phyloP scores from a whole-genome alignment of 1,140 invertebrate species.

The Tenebrio molitor region DNA sequence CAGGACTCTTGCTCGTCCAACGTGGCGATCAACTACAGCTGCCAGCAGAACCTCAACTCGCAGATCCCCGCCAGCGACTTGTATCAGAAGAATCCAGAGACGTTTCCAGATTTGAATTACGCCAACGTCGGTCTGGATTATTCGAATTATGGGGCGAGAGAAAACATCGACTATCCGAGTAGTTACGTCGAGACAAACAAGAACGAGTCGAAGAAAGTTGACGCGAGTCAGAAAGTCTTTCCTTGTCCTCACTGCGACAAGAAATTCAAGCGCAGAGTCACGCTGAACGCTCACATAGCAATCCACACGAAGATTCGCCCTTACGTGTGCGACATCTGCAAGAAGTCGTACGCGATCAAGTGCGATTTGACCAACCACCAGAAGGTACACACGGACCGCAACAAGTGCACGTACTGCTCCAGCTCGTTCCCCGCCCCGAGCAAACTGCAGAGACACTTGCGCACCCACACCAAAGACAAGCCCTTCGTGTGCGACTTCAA shows the following conservation, averaged over 20 bases:
- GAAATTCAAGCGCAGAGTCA: slow-evolving; percentile 47
- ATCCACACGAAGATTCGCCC: slow-evolving; percentile 52
- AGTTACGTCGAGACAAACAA: slow-evolving; percentile 19
- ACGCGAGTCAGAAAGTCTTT: slow-evolving; percentile 7
- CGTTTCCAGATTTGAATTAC: slow-evolving; percentile 4
- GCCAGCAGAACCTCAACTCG: slow-evolving; percentile 13
- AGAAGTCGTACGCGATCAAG: slow-evolving; percentile 49
- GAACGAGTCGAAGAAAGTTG: neutral
- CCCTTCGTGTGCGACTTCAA: slow-evolving; percentile 51
- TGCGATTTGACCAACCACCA: slow-evolving; percentile 50
- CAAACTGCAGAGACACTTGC: slow-evolving; percentile 53
- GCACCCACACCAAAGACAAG: slow-evolving; percentile 54
- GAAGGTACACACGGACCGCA: slow-evolving; percentile 46
- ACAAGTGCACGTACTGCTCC: slow-evolving; percentile 50
- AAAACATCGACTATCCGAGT: neutral
- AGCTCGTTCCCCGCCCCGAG: slow-evolving; percentile 53
- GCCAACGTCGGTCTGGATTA: slow-evolving; percentile 14
- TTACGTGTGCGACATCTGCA: slow-evolving; percentile 51
- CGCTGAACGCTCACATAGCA: slow-evolving; percentile 52
- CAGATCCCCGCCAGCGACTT: neutral
- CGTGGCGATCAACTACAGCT: slow-evolving; percentile 6
- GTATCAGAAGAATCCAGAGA: neutral
- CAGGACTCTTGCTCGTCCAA: slow-evolving; percentile 3
- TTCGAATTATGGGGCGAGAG: neutral
- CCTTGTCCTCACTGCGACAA: slow-evolving; percentile 49